Percentiles rank a stretch among this genome's conserved stretches.
These are phyloP conservation scores for Ciconia stormi DNA, from an alignment of 2,113 vertebrate species.

Conservation along the genomic window DNA sequence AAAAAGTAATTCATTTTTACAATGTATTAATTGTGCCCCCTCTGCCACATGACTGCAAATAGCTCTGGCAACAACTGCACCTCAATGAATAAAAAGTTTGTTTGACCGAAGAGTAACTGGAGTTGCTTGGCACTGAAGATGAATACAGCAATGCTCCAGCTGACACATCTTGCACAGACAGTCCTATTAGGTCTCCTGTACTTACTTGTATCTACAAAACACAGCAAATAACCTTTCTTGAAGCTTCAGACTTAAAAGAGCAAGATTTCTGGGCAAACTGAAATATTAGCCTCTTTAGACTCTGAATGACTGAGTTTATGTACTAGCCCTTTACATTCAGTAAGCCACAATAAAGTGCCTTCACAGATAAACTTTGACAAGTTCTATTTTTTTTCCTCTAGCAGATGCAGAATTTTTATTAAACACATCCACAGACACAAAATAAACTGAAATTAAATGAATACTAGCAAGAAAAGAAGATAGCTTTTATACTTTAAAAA, in stretches of 20 bases:
- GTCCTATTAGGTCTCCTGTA: not conserved
- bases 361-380: not conserved
- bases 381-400: not conserved
- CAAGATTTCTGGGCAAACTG: not conserved
- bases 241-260: not conserved
- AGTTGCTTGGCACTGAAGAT: conserved; percentile 34
- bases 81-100: conserved; percentile 67
- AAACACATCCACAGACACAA: not conserved
- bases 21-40: conserved; percentile 64
- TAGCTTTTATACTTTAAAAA: not conserved
- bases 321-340: not conserved
- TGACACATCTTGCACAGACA: conserved; percentile 19
- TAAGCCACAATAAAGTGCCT: not conserved
- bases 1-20: not conserved
- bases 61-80: conserved; percentile 54
- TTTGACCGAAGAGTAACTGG: conserved; percentile 56
- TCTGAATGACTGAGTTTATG: not conserved
- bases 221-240: not conserved
- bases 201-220: not conserved
- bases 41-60: conserved; percentile 48
- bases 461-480: not conserved
- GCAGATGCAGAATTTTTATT: not conserved
- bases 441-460: not conserved
- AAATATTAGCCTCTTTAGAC: not conserved
- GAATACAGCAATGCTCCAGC: conserved; percentile 26